Percentiles rank a stretch among this genome's conserved stretches.
Conservation (phyloP, 2,113 vertebrate species). For the Stegostoma tigrinum region DNA sequence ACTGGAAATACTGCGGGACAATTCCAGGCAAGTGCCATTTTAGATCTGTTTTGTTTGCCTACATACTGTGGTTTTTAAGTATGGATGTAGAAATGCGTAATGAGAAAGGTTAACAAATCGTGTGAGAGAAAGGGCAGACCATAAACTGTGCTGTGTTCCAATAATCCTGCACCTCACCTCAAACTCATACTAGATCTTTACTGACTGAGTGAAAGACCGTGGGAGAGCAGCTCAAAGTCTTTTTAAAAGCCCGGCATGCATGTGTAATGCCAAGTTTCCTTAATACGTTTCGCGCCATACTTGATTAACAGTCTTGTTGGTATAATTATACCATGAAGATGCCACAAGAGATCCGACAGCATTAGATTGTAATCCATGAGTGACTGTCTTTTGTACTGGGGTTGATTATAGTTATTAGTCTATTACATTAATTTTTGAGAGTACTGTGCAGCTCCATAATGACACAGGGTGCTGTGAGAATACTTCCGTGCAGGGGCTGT, state of each 20-base stretch:
- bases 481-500: not conserved
- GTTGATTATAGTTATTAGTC: constrained; percentile 17
- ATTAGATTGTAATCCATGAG: constrained; percentile 26
- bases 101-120: not conserved
- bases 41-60: not conserved
- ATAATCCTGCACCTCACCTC: not conserved
- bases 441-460: not conserved
- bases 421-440: not conserved
- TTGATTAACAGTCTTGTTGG: constrained; percentile 12
- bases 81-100: not conserved
- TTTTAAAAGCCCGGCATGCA: not conserved
- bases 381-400: not conserved
- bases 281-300: not conserved
- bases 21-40: not conserved
- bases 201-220: not conserved
- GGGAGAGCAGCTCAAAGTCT: not conserved
- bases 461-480: not conserved
- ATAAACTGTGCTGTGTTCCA: not conserved
- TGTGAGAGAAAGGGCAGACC: not conserved
- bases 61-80: not conserved
- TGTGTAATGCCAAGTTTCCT: not conserved
- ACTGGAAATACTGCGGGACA: not conserved
- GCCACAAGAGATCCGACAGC: not conserved
- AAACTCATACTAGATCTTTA: not conserved
- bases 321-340: constrained; percentile 13